Evolutionary conservation across 2,113 vertebrate species (phyloP), one percentile per base, ranked within the genome.

Genomic region (Prionailurus bengalensis): DNA sequence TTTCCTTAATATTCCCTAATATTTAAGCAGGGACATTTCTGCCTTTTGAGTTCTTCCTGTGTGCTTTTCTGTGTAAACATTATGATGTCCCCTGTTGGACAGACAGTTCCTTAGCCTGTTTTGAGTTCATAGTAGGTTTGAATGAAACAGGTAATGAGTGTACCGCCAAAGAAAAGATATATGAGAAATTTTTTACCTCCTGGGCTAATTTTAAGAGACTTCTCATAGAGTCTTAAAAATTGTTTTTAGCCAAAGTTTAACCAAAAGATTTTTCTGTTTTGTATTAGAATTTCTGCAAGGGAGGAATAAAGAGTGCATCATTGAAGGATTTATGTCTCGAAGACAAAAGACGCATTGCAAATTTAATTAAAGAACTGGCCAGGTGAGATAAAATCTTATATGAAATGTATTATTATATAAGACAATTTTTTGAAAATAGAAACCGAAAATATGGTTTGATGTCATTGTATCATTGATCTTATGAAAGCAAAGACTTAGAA

Each of bases 271-370:
- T 97, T 98, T 97, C 96, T 98, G 89, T 98, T 98, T 97, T 97
- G 95, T 98, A 98, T 96, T 98, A 99, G 99, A 97, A 97, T 63
- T 84, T 98, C 92, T 98, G 96, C 96, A 98, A 98, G 61, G 96
- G 79, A 96, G 98, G 98, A 96, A 96, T 96, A 84, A 99, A 98
- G 95, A 99, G 99, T 97, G 99, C 99, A 94, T 99, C 99, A 96
- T 97, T 99, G 97, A 99, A 99, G 97, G 99, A 99, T 98, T 99
- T 99, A 98, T 99, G 99, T 98, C 99, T 99, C 70, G 99, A 99
- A 98, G 99, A 99, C 98, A 99, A 99, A 98, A 99, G 99, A 82
- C 99, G 99, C 94, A 99, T 99, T 98, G 99, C 99, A 76, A 99
- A 99, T 98, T 99, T 99, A 98, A 99, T 99, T 97, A 99, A 99